Percentiles rank a stretch among this genome's conserved stretches.
phyloP scores from a whole-genome alignment of 2,113 vertebrate genomes.

The Sebastes fasciatus region DNA sequence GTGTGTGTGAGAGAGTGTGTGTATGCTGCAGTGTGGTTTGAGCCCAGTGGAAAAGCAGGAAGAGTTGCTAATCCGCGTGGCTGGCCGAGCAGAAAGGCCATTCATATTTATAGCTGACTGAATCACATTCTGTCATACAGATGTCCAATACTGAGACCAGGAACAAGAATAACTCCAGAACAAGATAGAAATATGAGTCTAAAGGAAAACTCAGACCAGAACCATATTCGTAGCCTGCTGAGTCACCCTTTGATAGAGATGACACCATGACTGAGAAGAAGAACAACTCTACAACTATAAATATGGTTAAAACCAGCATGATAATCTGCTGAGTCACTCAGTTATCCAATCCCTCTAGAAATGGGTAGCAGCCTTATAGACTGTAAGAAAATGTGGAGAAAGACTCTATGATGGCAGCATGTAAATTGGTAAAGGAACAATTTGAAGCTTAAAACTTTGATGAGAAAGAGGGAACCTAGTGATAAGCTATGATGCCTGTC shows the following conservation, averaged over 20 bases:
- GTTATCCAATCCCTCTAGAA: neutral
- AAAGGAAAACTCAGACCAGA: slow-evolving; percentile 43
- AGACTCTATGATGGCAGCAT: neutral
- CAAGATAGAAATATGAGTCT: slow-evolving; percentile 51
- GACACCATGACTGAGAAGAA: slow-evolving; percentile 16
- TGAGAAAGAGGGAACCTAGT: neutral
- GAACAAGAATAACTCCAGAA: slow-evolving; percentile 64
- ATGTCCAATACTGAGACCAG: slow-evolving; percentile 78
- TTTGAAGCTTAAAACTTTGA: neutral
- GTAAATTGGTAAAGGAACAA: neutral
- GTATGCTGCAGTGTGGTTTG: slow-evolving; percentile 47
- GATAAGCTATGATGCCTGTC: neutral
- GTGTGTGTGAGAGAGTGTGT: neutral
- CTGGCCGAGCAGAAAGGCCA: slow-evolving; percentile 90
- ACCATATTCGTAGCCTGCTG: slow-evolving; percentile 43
- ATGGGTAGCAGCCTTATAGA: neutral
- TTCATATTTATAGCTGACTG: slow-evolving; percentile 92
- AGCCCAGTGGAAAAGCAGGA: slow-evolving; percentile 77
- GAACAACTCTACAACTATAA: slow-evolving; percentile 49
- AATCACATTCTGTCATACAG: slow-evolving; percentile 87
- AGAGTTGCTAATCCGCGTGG: slow-evolving; percentile 89
- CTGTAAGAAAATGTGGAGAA: neutral
- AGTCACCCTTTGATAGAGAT: slow-evolving; percentile 45
- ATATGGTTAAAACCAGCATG: neutral
- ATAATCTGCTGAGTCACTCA: slow-evolving; percentile 30